Conservation (phyloP, 2,113 vertebrate genomes). For the Lontra canadensis region DNA sequence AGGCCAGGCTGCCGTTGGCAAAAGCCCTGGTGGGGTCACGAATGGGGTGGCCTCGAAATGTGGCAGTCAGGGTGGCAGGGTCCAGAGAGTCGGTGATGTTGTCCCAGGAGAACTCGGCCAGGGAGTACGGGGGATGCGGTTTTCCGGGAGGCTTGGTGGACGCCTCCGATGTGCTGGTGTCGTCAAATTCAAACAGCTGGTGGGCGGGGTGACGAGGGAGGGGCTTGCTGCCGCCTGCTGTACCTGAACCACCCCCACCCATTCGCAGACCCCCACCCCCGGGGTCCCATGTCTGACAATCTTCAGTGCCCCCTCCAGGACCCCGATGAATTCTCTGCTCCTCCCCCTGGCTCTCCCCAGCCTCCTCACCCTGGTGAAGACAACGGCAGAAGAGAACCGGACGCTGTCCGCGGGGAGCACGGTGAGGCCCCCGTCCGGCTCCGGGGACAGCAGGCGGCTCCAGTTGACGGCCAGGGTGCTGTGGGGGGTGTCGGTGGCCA, state of each 20-base stretch:
- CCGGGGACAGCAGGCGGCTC: slow-evolving; percentile 81
- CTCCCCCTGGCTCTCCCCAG: neutral
- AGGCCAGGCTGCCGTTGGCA: slow-evolving; percentile 82
- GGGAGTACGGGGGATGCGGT: slow-evolving; percentile 86
- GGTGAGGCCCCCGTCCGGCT: slow-evolving; percentile 80
- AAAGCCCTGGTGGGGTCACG: neutral
- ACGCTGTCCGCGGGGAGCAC: slow-evolving; percentile 89
- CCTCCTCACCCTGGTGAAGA: slow-evolving; percentile 89
- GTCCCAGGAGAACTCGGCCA: slow-evolving; percentile 88
- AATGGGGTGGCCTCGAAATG: slow-evolving; percentile 77
- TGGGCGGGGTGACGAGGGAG: neutral
- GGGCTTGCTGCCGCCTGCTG: neutral
- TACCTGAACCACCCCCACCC: neutral
- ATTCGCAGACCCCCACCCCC: no score
- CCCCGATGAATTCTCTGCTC: neutral
- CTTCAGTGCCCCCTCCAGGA: neutral
- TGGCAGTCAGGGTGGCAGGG: slow-evolving; percentile 75
- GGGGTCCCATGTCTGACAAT: neutral
- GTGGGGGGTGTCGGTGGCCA: slow-evolving; percentile 84
- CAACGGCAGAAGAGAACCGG: slow-evolving; percentile 83
- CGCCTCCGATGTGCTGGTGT: slow-evolving; percentile 60
- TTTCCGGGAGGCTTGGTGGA: neutral
- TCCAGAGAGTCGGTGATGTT: slow-evolving; percentile 80
- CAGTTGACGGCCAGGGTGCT: slow-evolving; percentile 89
- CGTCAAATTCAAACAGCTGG: slow-evolving; percentile 90